Evolutionary conservation across 2,888 invertebrate species (phyloP).

Genomic region (Drosophila mayaguana): DNA sequence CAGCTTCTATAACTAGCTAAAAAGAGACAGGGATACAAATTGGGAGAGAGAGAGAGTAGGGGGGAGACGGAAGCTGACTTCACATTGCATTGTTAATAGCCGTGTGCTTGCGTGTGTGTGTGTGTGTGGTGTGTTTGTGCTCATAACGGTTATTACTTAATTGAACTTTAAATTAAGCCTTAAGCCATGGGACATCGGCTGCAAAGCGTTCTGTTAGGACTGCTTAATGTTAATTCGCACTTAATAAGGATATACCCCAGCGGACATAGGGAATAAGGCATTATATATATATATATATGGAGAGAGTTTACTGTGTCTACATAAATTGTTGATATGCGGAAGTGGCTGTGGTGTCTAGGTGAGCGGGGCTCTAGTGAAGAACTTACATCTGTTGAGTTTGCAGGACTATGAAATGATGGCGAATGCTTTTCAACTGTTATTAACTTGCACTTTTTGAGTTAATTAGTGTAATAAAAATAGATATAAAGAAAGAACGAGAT

Average conservation of each 20-base stretch:
- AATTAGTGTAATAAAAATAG: slow-evolving; percentile 8
- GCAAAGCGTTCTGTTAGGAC: slow-evolving; percentile 31
- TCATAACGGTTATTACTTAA: slow-evolving; percentile 69
- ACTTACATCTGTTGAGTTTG: slow-evolving; percentile 83
- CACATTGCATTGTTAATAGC: slow-evolving; percentile 17
- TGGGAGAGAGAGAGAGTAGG: neutral
- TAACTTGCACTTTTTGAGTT: slow-evolving; percentile 74
- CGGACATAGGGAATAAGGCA: slow-evolving; percentile 1
- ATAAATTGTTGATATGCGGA: neutral
- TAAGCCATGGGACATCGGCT: slow-evolving; percentile 31
- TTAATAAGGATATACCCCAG: slow-evolving; percentile 37
- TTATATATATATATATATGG: neutral
- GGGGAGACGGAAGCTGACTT: neutral
- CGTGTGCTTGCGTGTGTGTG: slow-evolving; percentile 8
- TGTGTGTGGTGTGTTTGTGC: slow-evolving; percentile 28
- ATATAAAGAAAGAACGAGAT: slow-evolving; percentile 15
- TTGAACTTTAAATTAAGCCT: slow-evolving; percentile 61
- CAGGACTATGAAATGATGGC: slow-evolving; percentile 79
- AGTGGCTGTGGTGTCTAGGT: neutral
- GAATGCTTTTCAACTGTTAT: slow-evolving; percentile 79
- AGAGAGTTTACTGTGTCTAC: slow-evolving; percentile 5
- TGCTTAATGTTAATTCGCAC: slow-evolving; percentile 57
- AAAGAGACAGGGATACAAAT: neutral
- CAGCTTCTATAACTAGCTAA: slow-evolving; percentile 20
- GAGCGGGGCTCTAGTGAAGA: slow-evolving; percentile 20